Evolutionary conservation across 2,113 vertebrate genomes (phyloP), one percentile per base, ranked within the genome.

Genomic region (Isurus oxyrinchus): DNA sequence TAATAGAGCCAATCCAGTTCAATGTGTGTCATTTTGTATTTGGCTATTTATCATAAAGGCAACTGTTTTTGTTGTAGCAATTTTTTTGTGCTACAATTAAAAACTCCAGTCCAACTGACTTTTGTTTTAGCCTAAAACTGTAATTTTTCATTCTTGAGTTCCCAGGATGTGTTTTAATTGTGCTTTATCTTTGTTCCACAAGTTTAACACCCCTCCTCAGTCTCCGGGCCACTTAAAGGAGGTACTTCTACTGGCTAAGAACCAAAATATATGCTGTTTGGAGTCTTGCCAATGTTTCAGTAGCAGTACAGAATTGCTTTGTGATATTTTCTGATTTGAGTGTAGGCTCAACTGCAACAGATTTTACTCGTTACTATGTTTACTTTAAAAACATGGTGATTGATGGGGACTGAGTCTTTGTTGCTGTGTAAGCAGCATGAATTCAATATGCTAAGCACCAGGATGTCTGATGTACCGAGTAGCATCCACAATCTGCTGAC

Each of bases 381-480:
- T 72, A 72, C 23, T 72, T 55, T 95, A 53, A 95, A 95, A 69
- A 72, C 67, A 55, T 72, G 66, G 67, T 95, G 66, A 72, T 95
- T 49, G 66, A 95, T 72, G 94, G 94, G 49, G 25, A 44, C 44
- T 95, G 63, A 69, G 69, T 69, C 40, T 55, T 67, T 95, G 67
- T 95, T 95, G 94, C 94, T 55, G 44, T 95, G 40, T 95, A 95
- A 95, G 67, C 94, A 95, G 44, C 66, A 72, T 72, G 67, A 95
- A 55, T 95, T 95, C 94, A 95, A 95, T 95, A 55, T 55, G 94
- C 94, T 95, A 66, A 72, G 8, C 66, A 35, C 25, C 44, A 53
- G 44, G 67, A 94, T 44, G 93, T 40, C 67, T 53, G 44, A 95
- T 95, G 66, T 72, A 72, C 25, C 3, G 40, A 31, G 44, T 55